phyloP scores from a whole-genome alignment of 2,888 invertebrate genomes.

The Gandaritis pyraliata region DNA sequence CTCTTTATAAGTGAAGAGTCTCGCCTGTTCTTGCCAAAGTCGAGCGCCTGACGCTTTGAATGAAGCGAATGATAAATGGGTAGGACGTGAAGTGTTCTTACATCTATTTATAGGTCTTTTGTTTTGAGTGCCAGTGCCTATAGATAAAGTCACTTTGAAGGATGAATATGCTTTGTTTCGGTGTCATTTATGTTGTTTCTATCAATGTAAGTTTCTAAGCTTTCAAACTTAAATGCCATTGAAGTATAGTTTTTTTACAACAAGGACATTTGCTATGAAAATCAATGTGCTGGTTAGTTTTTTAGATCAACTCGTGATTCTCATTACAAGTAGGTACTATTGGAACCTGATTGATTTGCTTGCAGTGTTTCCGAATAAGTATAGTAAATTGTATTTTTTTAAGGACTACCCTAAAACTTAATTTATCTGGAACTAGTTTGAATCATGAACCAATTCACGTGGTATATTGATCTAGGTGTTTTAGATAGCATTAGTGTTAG shows the following conservation, averaged over 20 bases:
- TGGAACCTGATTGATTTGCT: too few species aligned
- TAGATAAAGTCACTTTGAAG: constrained; percentile 44
- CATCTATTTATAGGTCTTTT: constrained; percentile 58
- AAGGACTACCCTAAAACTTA: too few species aligned
- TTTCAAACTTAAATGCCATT: neutral
- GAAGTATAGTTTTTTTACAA: neutral
- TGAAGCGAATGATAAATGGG: constrained; percentile 63
- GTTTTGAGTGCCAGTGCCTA: constrained; percentile 52
- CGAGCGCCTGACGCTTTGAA: constrained; percentile 52
- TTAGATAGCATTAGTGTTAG: too few species aligned
- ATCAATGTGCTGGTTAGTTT: too few species aligned
- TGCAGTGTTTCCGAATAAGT: too few species aligned
- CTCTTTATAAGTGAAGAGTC: constrained; percentile 71
- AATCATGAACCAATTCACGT: too few species aligned
- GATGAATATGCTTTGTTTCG: constrained; percentile 26
- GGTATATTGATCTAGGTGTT: too few species aligned
- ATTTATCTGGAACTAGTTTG: too few species aligned
- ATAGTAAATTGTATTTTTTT: too few species aligned
- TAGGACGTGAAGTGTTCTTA: constrained; percentile 61
- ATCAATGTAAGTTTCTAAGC: constrained; percentile 2
- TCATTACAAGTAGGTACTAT: too few species aligned
- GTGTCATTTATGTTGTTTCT: constrained; percentile 10
- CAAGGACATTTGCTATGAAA: too few species aligned
- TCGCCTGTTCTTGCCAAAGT: constrained; percentile 52
- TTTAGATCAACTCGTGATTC: too few species aligned